Base-by-base conservation (phyloP, 2,113 vertebrate genomes). In the Nannospalax galili region DNA sequence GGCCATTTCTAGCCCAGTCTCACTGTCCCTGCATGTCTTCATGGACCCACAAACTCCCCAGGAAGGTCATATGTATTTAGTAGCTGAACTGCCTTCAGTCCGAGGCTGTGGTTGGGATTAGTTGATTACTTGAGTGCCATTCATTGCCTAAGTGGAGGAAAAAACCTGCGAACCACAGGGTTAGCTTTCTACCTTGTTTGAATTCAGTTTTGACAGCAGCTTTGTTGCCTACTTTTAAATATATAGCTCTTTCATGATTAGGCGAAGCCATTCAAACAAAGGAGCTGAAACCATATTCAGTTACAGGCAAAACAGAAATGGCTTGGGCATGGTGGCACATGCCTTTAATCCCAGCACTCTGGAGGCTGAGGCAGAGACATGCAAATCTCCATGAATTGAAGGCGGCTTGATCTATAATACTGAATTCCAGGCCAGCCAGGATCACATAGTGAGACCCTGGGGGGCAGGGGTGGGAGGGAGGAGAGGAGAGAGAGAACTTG, bases 181-280 rank as follows among this genome's bases (percentile, higher is more conserved):
- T 35, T 88, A 62, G 40, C 70, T 64, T 90, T 93, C 65, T 74
- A 35, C 37, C 4, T 94, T 28, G n/a, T 93, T 73, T 73, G 72
- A 90, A 52, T 77, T 52, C 56, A 24, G 48, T 87, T 94, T 81
- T 79, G 84, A 78, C 24, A 75, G 45, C 58, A 79, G 65, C 90
- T 91, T 81, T 95, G 79, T 88, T 48, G 40, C 65, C 45, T 88
- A 64, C 11, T 67, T 94, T 95, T n/a, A n/a, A n/a, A n/a, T 75
- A 22, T 58, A 20, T 9, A 40, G 19, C 73, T 35, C 70, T 87
- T 70, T 56, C 58, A 48, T 69, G 56, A 86, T 93, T 78, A 91
- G 69, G 84, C 37, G 35, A 64, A 91, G 28, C 35, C 3, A 0
- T 90, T 86, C 32, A 92, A 30, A 82, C 56, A 81, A 35, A 92